These are phyloP conservation scores for Okapia johnstoni DNA, from an alignment of 2,113 vertebrate genomes.

Conservation along the genomic window DNA sequence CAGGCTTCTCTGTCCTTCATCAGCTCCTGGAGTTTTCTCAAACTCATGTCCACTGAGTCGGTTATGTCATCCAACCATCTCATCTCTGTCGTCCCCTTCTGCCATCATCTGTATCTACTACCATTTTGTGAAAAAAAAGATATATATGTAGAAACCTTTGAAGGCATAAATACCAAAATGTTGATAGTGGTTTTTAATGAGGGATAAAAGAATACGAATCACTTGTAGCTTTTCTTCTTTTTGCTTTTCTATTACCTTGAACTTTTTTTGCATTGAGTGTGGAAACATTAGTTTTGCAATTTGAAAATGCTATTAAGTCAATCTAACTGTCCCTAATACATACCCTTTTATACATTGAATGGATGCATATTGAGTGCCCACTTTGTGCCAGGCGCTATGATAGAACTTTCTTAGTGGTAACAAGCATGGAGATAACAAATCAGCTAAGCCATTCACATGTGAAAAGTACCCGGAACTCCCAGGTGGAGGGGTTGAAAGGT, in stretches of 20 bases:
- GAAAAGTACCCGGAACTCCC: no score
- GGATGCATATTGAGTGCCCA: fast-evolving
- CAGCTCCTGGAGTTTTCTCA: background rate
- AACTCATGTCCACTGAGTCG: background rate
- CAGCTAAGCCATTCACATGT: fast-evolving
- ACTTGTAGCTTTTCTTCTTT: background rate
- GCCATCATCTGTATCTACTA: background rate
- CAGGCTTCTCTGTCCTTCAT: background rate
- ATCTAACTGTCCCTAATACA: background rate
- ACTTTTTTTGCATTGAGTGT: background rate
- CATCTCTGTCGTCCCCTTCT: background rate
- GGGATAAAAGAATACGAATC: background rate
- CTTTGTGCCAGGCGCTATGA: background rate
- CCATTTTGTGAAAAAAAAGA: background rate
- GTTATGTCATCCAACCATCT: background rate
- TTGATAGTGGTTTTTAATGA: background rate
- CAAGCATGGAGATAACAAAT: fast-evolving
- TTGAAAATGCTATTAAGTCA: background rate
- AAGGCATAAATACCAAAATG: background rate
- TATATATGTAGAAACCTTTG: background rate
- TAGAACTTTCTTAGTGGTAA: background rate
- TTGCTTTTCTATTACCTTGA: background rate
- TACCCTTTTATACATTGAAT: background rate
- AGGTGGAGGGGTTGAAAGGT: background rate
- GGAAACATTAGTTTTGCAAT: background rate